Percentiles rank a stretch among this genome's conserved stretches.
phyloP scores from a whole-genome alignment of 37 sponge, comb jelly and placozoan genomes.

The Hormiphora californensis region DNA sequence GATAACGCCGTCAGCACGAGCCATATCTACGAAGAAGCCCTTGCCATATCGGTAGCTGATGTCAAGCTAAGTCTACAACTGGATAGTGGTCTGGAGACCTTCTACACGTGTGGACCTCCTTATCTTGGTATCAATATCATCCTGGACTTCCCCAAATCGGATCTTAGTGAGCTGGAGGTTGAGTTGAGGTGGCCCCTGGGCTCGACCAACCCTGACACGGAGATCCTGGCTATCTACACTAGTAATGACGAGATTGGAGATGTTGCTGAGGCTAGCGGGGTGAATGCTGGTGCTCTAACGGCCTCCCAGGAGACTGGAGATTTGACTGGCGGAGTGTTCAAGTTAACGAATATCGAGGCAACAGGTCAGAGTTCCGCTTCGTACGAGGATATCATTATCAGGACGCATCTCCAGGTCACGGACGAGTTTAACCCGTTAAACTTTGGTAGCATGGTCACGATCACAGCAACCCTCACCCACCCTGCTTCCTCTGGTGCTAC shows the following conservation, averaged over 20 bases:
- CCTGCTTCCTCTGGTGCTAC: constrained; percentile 2
- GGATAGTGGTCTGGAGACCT: background rate
- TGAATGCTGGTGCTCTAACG: constrained; percentile 48
- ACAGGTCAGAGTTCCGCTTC: background rate
- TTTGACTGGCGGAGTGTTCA: constrained; percentile 6
- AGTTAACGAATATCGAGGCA: background rate
- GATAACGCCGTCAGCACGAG: background rate
- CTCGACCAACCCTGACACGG: background rate
- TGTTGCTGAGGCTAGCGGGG: constrained; percentile 9
- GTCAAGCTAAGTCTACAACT: background rate
- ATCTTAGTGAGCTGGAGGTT: background rate
- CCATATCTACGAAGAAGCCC: background rate
- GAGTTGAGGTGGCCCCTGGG: constrained; percentile 44
- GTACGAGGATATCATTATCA: constrained; percentile 18
- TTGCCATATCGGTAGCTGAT: background rate
- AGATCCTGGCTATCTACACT: background rate
- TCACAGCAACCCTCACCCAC: constrained; percentile 7
- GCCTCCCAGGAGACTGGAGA: constrained; percentile 41
- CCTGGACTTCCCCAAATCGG: constrained; percentile 20
- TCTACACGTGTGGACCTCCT: constrained; percentile 50
- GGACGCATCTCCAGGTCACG: background rate
- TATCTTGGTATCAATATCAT: constrained; percentile 3
- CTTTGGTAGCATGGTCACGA: background rate
- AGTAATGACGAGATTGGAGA: constrained; percentile 24
- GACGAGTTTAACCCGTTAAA: constrained; percentile 3